Conservation (phyloP, 2,113 vertebrate genomes). For the Pygoscelis adeliae region DNA sequence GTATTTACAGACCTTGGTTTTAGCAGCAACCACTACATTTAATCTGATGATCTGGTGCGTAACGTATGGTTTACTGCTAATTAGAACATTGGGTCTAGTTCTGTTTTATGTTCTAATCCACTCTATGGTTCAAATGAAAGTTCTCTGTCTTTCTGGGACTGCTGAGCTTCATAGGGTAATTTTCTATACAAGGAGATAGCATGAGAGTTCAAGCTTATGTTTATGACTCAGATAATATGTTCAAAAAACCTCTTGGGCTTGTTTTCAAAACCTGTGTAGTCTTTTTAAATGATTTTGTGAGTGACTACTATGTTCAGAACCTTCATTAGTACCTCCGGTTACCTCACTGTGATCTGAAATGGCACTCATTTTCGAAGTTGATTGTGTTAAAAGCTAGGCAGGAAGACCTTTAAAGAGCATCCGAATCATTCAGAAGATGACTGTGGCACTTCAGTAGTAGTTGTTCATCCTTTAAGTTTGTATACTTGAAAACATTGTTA, state of each 20-base stretch:
- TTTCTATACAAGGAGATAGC: neutral
- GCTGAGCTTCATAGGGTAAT: neutral
- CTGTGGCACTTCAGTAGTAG: fast-evolving
- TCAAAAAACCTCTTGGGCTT: neutral
- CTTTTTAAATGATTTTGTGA: neutral
- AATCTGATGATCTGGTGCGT: neutral
- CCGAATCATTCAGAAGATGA: neutral
- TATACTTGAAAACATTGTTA: neutral
- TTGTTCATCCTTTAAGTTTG: neutral
- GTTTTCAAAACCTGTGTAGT: neutral
- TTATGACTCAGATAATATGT: neutral
- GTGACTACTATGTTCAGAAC: neutral
- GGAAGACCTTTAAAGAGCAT: neutral
- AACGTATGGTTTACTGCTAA: neutral
- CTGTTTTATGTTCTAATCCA: neutral
- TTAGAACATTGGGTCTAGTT: neutral
- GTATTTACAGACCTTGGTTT: neutral
- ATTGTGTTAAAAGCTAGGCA: neutral
- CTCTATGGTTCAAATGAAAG: neutral
- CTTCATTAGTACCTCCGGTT: neutral
- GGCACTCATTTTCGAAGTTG: neutral
- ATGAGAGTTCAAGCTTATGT: neutral
- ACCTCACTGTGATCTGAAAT: neutral
- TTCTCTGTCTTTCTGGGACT: neutral
- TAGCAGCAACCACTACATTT: neutral